Evolutionary conservation across 2,113 vertebrate genomes (phyloP).

Genomic region (Balaeniceps rex): DNA sequence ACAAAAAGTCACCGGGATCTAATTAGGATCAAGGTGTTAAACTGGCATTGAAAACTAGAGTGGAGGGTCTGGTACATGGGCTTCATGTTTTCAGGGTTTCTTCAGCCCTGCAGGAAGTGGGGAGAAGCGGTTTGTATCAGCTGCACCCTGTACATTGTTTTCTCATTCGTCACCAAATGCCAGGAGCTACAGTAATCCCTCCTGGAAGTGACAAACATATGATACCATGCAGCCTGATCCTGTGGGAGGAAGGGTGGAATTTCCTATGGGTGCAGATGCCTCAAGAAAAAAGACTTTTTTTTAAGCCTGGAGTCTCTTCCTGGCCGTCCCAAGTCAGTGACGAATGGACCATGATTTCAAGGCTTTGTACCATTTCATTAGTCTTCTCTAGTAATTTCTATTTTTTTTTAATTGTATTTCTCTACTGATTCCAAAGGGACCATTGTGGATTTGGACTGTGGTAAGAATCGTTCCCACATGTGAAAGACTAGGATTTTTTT

Average conservation of each 20-base stretch:
- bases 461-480: background rate
- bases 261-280: constrained; percentile 2
- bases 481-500: background rate
- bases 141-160: constrained; percentile 4
- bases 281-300: background rate
- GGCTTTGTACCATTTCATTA: background rate
- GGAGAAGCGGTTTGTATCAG: background rate
- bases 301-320: background rate
- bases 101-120: background rate
- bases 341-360: background rate
- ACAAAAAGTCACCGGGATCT: background rate
- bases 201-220: constrained; percentile 43
- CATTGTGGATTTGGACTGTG: background rate
- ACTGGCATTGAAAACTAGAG: background rate
- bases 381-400: background rate
- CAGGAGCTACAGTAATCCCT: constrained; percentile 28
- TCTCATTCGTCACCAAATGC: background rate
- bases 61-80: fast-evolving
- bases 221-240: background rate
- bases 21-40: background rate
- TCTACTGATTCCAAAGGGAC: background rate
- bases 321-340: background rate
- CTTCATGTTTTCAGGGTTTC: background rate
- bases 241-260: constrained; percentile 45
- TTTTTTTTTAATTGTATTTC: background rate